Evolutionary conservation across 2,888 invertebrate species (phyloP).

Genomic region (Colletes collaris): DNA sequence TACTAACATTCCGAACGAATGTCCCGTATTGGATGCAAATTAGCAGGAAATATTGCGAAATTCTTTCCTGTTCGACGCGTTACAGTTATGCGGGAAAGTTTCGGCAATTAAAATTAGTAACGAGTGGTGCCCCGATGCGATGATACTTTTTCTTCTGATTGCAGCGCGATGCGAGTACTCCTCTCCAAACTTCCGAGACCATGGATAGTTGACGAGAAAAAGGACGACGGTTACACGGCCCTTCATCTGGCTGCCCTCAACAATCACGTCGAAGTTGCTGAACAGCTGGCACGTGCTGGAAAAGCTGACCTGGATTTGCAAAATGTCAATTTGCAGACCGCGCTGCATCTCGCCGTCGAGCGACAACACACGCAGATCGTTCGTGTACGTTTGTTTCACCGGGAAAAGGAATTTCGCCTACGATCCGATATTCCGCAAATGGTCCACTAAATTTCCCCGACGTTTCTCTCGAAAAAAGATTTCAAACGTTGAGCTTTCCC

Average conservation of each 20-base stretch:
- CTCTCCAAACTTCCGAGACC: conserved; percentile 95
- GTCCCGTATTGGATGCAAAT: too few species aligned
- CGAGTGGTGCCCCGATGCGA: not conserved
- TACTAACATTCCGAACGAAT: too few species aligned
- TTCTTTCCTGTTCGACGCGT: too few species aligned
- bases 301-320: conserved; percentile 97
- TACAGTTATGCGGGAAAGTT: not conserved
- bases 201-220: conserved; percentile 99
- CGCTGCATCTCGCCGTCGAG: conserved; percentile 97
- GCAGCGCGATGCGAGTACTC: conserved; percentile 97
- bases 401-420: conserved; percentile 10
- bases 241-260: conserved; percentile 97
- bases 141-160: conserved; percentile 37
- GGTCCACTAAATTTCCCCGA: conserved; percentile 6
- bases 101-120: not conserved
- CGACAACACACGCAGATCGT: conserved; percentile 99
- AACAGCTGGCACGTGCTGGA: conserved; percentile 93
- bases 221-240: conserved; percentile 99
- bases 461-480: conserved; percentile 18
- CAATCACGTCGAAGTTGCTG: conserved; percentile 98
- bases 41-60: too few species aligned
- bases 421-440: conserved; percentile 14
- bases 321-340: conserved; percentile 97
- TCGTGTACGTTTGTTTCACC: conserved; percentile 85
- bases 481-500: conserved; percentile 4